Percentiles rank a stretch among this genome's conserved stretches.
phyloP scores from a whole-genome alignment of 2,888 invertebrate genomes.

The Monoplex corrugatus region DNA sequence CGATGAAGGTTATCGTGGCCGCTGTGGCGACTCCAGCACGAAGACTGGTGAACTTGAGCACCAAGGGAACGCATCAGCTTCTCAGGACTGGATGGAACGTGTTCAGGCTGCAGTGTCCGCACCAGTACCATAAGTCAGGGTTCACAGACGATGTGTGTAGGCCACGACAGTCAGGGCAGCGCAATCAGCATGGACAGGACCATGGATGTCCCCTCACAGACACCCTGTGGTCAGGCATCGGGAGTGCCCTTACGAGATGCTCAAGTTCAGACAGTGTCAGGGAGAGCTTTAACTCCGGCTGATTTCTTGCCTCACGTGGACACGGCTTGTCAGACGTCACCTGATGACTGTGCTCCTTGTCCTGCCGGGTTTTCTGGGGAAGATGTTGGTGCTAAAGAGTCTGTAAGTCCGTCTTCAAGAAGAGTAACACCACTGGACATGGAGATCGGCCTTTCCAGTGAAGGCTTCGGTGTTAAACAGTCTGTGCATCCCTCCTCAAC shows the following conservation, averaged over 20 bases:
- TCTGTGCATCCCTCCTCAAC: too few species aligned
- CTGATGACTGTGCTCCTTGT: neutral
- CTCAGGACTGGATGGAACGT: neutral
- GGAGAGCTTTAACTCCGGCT: neutral
- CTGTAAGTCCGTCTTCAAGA: neutral
- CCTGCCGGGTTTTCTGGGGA: neutral
- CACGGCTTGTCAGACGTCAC: slow-evolving; percentile 31
- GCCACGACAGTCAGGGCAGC: neutral
- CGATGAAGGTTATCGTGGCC: too few species aligned
- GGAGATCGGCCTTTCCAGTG: too few species aligned
- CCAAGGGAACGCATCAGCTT: neutral
- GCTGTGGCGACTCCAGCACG: too few species aligned
- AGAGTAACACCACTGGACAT: neutral
- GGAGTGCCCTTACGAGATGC: neutral
- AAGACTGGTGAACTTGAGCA: neutral
- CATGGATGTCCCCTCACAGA: neutral
- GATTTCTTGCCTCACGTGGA: slow-evolving; percentile 13
- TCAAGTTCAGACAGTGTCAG: slow-evolving; percentile 16
- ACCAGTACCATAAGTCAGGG: too few species aligned
- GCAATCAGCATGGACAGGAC: neutral
- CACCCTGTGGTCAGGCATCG: neutral
- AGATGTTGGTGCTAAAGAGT: too few species aligned
- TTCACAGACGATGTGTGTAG: too few species aligned
- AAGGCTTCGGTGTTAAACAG: too few species aligned
- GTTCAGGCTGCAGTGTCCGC: neutral